Base-by-base conservation (phyloP, 1,140 invertebrate genomes). In the Vanessa tameamea region DNA sequence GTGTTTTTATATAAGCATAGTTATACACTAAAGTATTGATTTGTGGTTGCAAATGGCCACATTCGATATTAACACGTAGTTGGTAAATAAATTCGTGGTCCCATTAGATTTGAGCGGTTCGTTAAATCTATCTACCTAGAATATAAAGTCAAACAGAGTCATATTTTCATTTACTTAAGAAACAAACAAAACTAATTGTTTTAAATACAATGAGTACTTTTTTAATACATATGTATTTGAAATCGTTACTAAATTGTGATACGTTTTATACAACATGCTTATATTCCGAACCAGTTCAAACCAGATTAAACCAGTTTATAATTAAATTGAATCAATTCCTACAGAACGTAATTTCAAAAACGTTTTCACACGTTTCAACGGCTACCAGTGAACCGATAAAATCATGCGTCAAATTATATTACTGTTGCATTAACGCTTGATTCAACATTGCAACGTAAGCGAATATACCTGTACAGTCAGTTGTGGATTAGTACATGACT, bases 1-100 rank as follows among this genome's bases (percentile, higher is more conserved):
- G 86, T 78, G 84, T 87, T 77, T 79, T 70, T 67, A 76, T 78
- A 69, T 78, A 75, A 75, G 76, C 73, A 74, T 67, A 71, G 68
- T 77, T 76, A 77, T 81, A 87, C 80, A 85, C 78, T 71, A 69
- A 67, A 48, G 74, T 82, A 80, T 82, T 73, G 69, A 77, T 80
- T 77, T 83, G 84, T 78, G 82, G 82, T 86, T 75, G 77, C 12
- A 77, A 72, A 57, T 68, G 57, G 73, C 53, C 57, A 65, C 48
- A 73, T 69, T 26, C 48, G 43, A 64, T 59, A 47, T 65, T 26
- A 43, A 64, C 16, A 64, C 47, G 48, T 50, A 48, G 51, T 63
- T 43, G 37, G 9, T 31, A 53, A 53, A 53, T 16, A 53, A 9
- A 53, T n/a, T 53, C n/a, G 15, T 53, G 1, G 15, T 53, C n/a